phyloP scores from a whole-genome alignment of 2,888 invertebrate genomes.

The Elgonia sp. region DNA sequence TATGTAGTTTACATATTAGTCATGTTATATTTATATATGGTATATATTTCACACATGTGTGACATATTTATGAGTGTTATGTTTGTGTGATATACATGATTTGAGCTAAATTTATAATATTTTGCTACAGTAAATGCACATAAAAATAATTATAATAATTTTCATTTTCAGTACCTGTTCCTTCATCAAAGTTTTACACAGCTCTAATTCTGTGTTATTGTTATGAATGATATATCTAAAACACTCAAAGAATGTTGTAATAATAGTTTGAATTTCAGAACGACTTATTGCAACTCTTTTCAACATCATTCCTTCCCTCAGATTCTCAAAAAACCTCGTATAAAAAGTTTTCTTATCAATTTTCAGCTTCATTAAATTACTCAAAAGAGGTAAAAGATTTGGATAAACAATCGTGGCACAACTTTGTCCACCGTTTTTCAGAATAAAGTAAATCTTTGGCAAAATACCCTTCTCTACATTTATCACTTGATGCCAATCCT shows the following conservation, averaged over 20 bases:
- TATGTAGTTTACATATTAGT: no score
- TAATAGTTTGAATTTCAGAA: slow-evolving; percentile 91
- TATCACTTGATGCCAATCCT: slow-evolving; percentile 92
- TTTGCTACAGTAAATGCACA: no score
- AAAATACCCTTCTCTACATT: slow-evolving; percentile 92
- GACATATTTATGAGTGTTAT: no score
- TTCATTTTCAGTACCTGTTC: slow-evolving; percentile 79
- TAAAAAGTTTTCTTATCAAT: slow-evolving; percentile 88
- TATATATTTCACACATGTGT: no score
- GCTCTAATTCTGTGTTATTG: slow-evolving; percentile 86
- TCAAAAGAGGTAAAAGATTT: slow-evolving; percentile 92
- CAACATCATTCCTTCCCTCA: slow-evolving; percentile 89
- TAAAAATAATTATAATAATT: slow-evolving; percentile 67
- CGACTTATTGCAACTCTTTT: slow-evolving; percentile 89
- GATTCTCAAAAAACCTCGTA: slow-evolving; percentile 90
- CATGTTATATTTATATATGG: no score
- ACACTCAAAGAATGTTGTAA: slow-evolving; percentile 92
- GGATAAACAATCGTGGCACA: slow-evolving; percentile 92
- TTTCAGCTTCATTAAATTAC: slow-evolving; percentile 89
- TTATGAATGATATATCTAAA: slow-evolving; percentile 89
- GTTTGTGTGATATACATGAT: no score
- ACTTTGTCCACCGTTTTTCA: slow-evolving; percentile 92
- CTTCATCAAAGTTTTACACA: slow-evolving; percentile 87
- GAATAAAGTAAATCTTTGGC: slow-evolving; percentile 90
- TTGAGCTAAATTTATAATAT: no score